A percentile compares a stretch with the other conserved stretches of the same genome.
Evolutionary conservation across 1,140 invertebrate species (phyloP).

Genomic region (Rhagoletis zephyria): DNA sequence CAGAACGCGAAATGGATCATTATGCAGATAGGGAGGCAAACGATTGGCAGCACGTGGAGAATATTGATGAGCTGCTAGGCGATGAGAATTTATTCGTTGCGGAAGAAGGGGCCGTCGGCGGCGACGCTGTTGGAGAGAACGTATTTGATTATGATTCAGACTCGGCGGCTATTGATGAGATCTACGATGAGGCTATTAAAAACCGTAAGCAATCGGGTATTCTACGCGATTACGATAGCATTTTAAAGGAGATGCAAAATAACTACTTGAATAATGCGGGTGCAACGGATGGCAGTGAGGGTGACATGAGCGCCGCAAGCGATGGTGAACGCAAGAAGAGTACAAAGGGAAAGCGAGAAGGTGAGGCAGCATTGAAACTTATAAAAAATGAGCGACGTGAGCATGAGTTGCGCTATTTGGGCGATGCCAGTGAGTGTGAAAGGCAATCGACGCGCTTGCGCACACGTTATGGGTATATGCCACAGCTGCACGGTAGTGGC

Average conservation of each 20-base stretch:
- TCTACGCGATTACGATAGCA: slow-evolving; percentile 67
- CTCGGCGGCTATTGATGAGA: slow-evolving; percentile 68
- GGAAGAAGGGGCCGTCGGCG: slow-evolving; percentile 66
- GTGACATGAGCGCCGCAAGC: not conserved
- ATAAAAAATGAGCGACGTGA: slow-evolving; percentile 63
- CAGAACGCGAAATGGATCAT: slow-evolving; percentile 68
- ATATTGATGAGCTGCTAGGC: slow-evolving; percentile 29
- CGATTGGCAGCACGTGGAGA: slow-evolving; percentile 65
- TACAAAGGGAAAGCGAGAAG: slow-evolving; percentile 50
- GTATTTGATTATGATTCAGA: slow-evolving; percentile 66
- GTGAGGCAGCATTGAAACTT: slow-evolving; percentile 61
- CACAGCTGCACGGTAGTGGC: slow-evolving; percentile 60
- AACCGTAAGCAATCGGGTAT: slow-evolving; percentile 70
- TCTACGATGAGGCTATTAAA: slow-evolving; percentile 70
- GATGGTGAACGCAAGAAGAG: slow-evolving; percentile 17
- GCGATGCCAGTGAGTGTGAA: slow-evolving; percentile 65
- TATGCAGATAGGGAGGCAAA: slow-evolving; percentile 66
- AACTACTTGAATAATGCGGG: slow-evolving; percentile 18
- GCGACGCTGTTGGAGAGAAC: slow-evolving; percentile 16
- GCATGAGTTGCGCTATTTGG: slow-evolving; percentile 66
- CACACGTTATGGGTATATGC: slow-evolving; percentile 68
- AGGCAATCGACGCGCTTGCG: slow-evolving; percentile 65
- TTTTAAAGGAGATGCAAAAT: slow-evolving; percentile 64
- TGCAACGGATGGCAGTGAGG: not conserved
- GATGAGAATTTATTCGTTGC: not conserved